Percentiles rank a stretch among this genome's conserved stretches.
These are phyloP conservation scores for Anthophora plumipes DNA, from an alignment of 2,888 invertebrate species.

Conservation along the genomic window DNA sequence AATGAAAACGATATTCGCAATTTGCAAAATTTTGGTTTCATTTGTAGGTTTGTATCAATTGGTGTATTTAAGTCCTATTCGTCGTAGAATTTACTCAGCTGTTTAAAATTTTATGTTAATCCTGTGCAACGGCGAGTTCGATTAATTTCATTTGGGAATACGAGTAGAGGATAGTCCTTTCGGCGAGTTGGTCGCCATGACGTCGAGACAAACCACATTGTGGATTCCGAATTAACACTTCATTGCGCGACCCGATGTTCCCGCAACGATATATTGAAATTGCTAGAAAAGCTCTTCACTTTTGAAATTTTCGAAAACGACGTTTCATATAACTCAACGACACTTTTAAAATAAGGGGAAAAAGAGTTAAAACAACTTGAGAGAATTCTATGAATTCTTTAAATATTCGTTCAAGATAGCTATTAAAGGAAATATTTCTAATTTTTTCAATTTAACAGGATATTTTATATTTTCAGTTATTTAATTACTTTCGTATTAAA, in stretches of 20 bases:
- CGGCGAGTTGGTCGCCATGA: neutral
- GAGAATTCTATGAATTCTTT: too few relatives aligned
- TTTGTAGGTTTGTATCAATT: neutral
- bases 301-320: neutral
- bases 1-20: neutral
- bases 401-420: too few relatives aligned
- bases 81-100: neutral
- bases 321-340: neutral
- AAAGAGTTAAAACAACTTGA: too few relatives aligned
- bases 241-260: neutral
- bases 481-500: too few relatives aligned
- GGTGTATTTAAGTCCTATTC: neutral
- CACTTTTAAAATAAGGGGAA: too few relatives aligned
- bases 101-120: neutral
- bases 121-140: neutral
- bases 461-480: too few relatives aligned
- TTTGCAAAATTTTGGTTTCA: neutral
- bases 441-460: too few relatives aligned
- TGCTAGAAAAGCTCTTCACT: neutral
- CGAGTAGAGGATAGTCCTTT: neutral
- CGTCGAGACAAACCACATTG: neutral
- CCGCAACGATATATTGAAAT: neutral
- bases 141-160: neutral
- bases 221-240: conserved; percentile 10
- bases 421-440: too few relatives aligned